Conservation (phyloP, 1,140 invertebrate genomes). For the Venturia canescens region DNA sequence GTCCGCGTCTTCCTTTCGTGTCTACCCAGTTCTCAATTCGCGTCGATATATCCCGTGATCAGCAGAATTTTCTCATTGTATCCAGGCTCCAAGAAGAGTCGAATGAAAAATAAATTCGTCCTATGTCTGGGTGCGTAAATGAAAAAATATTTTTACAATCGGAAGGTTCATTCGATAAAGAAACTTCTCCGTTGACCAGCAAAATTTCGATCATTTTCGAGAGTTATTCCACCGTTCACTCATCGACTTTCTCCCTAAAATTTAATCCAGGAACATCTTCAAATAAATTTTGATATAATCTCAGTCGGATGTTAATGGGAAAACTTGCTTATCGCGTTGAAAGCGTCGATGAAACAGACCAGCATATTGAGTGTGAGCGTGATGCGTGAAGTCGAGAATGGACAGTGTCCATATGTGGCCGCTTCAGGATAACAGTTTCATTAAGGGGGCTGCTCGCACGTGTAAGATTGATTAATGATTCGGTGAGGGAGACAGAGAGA, state of each 20-base stretch:
- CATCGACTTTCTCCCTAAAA: too few species aligned
- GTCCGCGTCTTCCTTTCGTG: not conserved
- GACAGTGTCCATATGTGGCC: conserved; percentile 35
- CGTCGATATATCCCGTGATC: not conserved
- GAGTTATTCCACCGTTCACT: too few species aligned
- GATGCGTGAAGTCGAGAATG: conserved; percentile 14
- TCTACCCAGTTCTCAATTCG: conserved; percentile 5
- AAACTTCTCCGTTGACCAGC: too few species aligned
- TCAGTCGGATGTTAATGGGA: too few species aligned
- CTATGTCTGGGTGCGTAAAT: too few species aligned
- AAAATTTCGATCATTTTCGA: too few species aligned
- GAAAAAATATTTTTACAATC: too few species aligned
- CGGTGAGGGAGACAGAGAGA: too few species aligned
- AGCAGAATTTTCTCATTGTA: conserved; percentile 8
- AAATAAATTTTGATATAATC: too few species aligned
- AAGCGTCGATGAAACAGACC: not conserved
- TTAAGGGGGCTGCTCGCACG: not conserved
- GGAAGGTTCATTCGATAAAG: too few species aligned
- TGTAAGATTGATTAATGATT: conserved; percentile 36
- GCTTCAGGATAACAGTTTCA: conserved; percentile 16
- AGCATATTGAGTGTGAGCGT: conserved; percentile 23
- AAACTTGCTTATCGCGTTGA: too few species aligned
- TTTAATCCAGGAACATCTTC: too few species aligned
- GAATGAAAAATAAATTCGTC: not conserved
- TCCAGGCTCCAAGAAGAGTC: not conserved